Base-by-base conservation (phyloP, 2,797 vertebrate species). In the Uromys caudimaculatus region DNA sequence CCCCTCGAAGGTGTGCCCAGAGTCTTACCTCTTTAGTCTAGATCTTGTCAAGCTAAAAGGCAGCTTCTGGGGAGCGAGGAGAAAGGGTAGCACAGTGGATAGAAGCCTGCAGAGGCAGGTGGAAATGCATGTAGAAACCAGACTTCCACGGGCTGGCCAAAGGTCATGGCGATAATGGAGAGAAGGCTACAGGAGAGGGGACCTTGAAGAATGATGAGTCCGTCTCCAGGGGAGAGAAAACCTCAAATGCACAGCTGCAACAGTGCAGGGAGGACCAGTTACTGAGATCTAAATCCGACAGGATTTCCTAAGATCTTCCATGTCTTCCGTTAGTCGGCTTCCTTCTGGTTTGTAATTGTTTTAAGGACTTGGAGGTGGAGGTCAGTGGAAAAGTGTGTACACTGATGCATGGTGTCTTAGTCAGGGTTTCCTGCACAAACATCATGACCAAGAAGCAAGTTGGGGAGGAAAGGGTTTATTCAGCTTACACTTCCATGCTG, bases 151-250 rank as follows among this genome's bases (percentile, higher is more conserved):
- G 47, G 73, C 64, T 44, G 81, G 54, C 84, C 56, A 54, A 90
- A 81, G 67, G 41, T 75, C 82, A 87, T 47, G 32, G 54, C 1
- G 3, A 69, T 50, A 17, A 9, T 7, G 50, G n/a, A 54, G 24
- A n/a, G 50, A 82, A 52, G 41, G 41, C 41, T 35, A 7, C 35
- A 67, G 12, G 67, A n/a, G 29, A 87, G 41, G n/a, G n/a, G 41
- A 86, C 67, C 54, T 82, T 82, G 47, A 62, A 93, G 58, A 93
- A 77, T 77, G 52, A 90, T 47, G 69, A 62, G 52, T 83, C 86
- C 14, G 35, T 62, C 58, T 38, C 58, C 67, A 17, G 79, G 23
- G 21, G 58, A 87, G 38, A 69, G 50, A 69, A 81, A 76, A 67
- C 38, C 56, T 52, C 47, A 82, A 56, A 60, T 29, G 71, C 19